Percentiles rank a stretch among this genome's conserved stretches.
Conservation (phyloP, 1,140 invertebrate genomes). For the Nephotettix cincticeps region DNA sequence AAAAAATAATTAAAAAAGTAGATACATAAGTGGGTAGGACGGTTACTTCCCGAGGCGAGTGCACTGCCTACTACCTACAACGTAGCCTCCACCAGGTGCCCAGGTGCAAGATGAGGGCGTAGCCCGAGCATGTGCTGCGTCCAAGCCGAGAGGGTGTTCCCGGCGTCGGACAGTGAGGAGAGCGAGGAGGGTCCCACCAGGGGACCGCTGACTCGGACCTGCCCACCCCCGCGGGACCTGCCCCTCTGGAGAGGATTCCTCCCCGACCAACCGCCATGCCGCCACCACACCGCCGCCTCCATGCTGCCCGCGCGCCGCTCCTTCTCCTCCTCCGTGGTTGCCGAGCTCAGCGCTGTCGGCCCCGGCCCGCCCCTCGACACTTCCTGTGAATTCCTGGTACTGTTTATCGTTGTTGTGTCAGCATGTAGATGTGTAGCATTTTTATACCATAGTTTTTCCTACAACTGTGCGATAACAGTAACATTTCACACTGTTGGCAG, state of each 20-base stretch:
- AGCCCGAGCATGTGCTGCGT: conserved; percentile 39
- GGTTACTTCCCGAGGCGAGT: too few relatives aligned
- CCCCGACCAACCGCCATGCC: conserved; percentile 20
- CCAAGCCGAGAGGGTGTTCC: conserved; percentile 41
- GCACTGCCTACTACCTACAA: too few relatives aligned
- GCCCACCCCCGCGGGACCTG: conserved; percentile 28
- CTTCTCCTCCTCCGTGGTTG: conserved; percentile 39
- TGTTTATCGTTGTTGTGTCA: neutral
- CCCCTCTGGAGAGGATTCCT: conserved; percentile 28
- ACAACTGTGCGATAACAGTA: too few relatives aligned
- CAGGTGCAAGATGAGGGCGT: too few relatives aligned
- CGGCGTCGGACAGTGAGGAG: conserved; percentile 40
- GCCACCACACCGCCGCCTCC: conserved; percentile 19
- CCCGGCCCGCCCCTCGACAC: conserved; percentile 19
- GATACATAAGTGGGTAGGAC: too few relatives aligned
- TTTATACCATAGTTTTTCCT: neutral
- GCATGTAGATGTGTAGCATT: neutral
- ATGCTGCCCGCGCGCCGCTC: conserved; percentile 35
- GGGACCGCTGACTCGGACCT: conserved; percentile 20
- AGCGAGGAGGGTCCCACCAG: conserved; percentile 29
- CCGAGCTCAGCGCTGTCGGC: conserved; percentile 35
- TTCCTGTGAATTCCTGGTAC: conserved; percentile 32
- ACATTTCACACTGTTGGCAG: too few relatives aligned
- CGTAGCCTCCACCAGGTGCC: too few relatives aligned
- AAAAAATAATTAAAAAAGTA: too few relatives aligned